phyloP scores from a whole-genome alignment of 2,113 vertebrate species.

The Nematolebias whitei region DNA sequence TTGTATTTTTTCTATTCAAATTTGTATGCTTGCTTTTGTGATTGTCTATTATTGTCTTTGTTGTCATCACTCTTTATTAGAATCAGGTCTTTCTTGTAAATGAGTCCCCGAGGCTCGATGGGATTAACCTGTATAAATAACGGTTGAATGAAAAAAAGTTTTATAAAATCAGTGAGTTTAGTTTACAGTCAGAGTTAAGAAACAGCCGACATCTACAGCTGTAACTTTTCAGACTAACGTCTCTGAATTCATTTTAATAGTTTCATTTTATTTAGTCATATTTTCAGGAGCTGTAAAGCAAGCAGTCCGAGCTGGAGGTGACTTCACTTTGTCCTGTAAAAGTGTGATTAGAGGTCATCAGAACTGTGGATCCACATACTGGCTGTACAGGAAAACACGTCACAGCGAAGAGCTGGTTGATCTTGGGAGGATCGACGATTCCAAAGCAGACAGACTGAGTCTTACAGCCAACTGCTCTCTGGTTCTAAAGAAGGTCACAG shows the following conservation, averaged over 20 bases:
- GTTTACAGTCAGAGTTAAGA: background rate
- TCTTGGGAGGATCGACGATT: rapidly evolving
- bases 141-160: too few relatives aligned
- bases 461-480: slow-evolving; percentile 18
- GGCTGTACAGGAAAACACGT: rapidly evolving
- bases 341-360: background rate
- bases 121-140: too few relatives aligned
- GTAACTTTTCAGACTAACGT: background rate
- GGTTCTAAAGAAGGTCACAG: slow-evolving; percentile 8
- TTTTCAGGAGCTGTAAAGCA: background rate
- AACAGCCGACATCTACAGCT: background rate
- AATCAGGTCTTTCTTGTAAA: too few relatives aligned
- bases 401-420: rapidly evolving
- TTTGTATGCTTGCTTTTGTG: too few relatives aligned
- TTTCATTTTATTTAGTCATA: slow-evolving; percentile 1
- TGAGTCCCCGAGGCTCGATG: too few relatives aligned
- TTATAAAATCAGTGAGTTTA: background rate
- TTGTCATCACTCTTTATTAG: too few relatives aligned
- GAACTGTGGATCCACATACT: background rate
- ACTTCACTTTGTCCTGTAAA: slow-evolving; percentile 12
- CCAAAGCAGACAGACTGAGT: slow-evolving; percentile 11
- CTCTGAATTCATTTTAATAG: background rate
- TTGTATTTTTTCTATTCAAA: too few relatives aligned
- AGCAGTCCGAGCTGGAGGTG: slow-evolving; percentile 7
- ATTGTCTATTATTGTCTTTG: too few relatives aligned